phyloP scores from a whole-genome alignment of 2,888 invertebrate genomes.

The Drymonia ruficornis region DNA sequence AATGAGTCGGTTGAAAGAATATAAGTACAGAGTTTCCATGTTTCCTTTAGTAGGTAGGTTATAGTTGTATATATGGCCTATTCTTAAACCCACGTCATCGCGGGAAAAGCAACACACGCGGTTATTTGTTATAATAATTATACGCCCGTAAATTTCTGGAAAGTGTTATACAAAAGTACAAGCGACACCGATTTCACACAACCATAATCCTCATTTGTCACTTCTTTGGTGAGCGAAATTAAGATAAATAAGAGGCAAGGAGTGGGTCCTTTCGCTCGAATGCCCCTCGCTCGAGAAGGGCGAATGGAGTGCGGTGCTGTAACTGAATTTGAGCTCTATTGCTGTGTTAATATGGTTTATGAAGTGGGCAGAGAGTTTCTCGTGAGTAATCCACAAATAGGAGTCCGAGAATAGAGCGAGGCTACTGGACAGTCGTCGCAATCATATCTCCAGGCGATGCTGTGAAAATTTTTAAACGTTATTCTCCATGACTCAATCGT shows the following conservation, averaged over 20 bases:
- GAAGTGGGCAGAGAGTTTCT: conserved; percentile 60
- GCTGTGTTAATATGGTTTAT: conserved; percentile 57
- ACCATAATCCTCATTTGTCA: conserved; percentile 73
- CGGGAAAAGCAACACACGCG: neutral
- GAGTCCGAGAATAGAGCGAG: conserved; percentile 83
- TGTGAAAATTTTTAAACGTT: conserved; percentile 53
- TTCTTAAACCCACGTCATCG: neutral
- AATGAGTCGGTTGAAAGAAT: too few species aligned
- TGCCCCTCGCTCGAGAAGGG: conserved; percentile 53
- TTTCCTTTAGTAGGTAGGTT: too few species aligned
- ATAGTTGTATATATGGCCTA: too few species aligned
- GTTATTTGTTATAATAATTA: conserved; percentile 33
- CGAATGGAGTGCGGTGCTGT: conserved; percentile 35
- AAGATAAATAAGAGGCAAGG: conserved; percentile 79
- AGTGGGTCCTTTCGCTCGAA: conserved; percentile 75
- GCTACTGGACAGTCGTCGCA: conserved; percentile 77
- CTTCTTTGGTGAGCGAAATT: conserved; percentile 74
- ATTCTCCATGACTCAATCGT: conserved; percentile 33
- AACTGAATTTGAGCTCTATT: conserved; percentile 57
- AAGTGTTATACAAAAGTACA: conserved; percentile 48
- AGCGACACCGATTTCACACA: conserved; percentile 61
- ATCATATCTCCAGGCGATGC: conserved; percentile 72
- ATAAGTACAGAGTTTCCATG: too few species aligned
- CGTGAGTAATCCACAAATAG: conserved; percentile 81
- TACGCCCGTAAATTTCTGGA: conserved; percentile 34